phyloP scores from a whole-genome alignment of 2,113 vertebrate genomes.

The Ochotona curzoniae region DNA sequence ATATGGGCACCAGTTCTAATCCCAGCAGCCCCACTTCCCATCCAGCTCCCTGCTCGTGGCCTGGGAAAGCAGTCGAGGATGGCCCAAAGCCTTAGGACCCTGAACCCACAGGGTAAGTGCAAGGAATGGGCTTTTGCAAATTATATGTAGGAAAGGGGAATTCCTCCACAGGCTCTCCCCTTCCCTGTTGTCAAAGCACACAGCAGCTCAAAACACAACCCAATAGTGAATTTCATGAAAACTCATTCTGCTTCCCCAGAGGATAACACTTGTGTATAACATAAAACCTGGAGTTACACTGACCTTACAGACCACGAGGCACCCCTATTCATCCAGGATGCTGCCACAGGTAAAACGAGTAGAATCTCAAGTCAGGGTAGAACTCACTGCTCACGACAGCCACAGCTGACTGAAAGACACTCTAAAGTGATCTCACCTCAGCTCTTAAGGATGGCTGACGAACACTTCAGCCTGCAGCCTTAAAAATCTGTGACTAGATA shows the following conservation, averaged over 20 bases:
- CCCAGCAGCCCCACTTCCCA: no score
- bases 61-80: no score
- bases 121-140: slow-evolving; percentile 6
- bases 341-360: neutral
- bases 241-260: slow-evolving; percentile 39
- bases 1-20: no score
- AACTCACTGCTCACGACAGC: slow-evolving; percentile 39
- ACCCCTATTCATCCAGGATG: slow-evolving; percentile 38
- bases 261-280: slow-evolving; percentile 33
- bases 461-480: slow-evolving; percentile 45
- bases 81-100: no score
- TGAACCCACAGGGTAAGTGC: neutral
- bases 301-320: slow-evolving; percentile 15
- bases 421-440: slow-evolving; percentile 55
- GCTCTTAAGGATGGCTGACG: slow-evolving; percentile 43
- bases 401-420: slow-evolving; percentile 59
- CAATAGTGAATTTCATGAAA: slow-evolving; percentile 50
- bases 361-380: slow-evolving; percentile 45
- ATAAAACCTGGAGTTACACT: slow-evolving; percentile 16
- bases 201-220: slow-evolving; percentile 64
- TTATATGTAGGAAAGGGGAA: neutral
- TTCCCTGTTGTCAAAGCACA: slow-evolving; percentile 61
- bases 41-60: no score
- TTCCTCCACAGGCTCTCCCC: slow-evolving; percentile 33
- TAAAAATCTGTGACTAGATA: slow-evolving; percentile 2